Evolutionary conservation across 2,797 vertebrate species (phyloP).

Genomic region (Galagoides demidoff): DNA sequence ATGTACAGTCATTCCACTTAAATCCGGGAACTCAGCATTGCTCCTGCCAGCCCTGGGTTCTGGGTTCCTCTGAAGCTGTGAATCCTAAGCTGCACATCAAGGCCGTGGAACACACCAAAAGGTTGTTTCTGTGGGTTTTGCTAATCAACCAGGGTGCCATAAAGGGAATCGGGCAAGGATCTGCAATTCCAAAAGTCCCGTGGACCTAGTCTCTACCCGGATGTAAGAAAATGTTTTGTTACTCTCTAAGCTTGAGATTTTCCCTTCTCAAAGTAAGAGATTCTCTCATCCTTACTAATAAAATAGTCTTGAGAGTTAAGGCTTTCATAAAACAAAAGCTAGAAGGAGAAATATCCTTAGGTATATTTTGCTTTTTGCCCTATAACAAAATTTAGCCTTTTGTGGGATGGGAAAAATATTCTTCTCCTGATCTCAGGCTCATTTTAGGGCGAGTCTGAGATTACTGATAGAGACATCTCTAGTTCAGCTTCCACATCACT

Average conservation of each 20-base stretch:
- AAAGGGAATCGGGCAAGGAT: background rate
- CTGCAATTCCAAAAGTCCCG: no score
- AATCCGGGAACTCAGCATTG: background rate
- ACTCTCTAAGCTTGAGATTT: background rate
- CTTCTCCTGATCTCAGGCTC: background rate
- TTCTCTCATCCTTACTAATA: background rate
- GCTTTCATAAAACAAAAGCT: background rate
- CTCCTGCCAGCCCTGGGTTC: background rate
- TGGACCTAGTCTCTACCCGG: background rate
- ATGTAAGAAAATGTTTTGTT: background rate
- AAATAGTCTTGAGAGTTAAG: background rate
- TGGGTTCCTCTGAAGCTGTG: background rate
- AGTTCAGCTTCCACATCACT: background rate
- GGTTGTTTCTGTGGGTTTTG: background rate
- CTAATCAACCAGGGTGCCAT: background rate
- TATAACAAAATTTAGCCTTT: background rate
- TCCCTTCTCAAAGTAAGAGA: background rate
- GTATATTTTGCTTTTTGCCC: background rate
- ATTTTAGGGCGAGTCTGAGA: background rate
- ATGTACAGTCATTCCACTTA: background rate
- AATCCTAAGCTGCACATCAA: background rate
- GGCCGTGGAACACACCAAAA: background rate
- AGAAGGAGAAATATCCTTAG: background rate
- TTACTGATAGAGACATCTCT: background rate
- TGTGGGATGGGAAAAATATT: background rate